Percentiles rank a stretch among this genome's conserved stretches.
These are phyloP conservation scores for Drosophila funebris DNA, from an alignment of 1,140 invertebrate species.

Conservation along the genomic window DNA sequence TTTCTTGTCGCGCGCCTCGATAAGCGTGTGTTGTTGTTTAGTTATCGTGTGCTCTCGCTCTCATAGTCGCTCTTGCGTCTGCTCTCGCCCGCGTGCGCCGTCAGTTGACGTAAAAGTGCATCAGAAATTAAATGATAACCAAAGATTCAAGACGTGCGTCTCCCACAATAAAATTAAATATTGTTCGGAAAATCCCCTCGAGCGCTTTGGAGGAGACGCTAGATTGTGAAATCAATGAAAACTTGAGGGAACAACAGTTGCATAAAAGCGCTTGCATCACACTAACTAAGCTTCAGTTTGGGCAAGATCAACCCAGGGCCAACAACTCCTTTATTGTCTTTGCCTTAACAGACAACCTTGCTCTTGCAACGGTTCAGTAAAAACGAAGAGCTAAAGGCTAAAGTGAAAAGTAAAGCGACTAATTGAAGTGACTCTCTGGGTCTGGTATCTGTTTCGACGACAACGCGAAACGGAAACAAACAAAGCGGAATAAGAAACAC, in stretches of 20 bases:
- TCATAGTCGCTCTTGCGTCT: neutral
- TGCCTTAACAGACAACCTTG: neutral
- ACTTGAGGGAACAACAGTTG: too few relatives aligned
- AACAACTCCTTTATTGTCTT: conserved; percentile 24
- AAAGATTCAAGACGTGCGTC: conserved; percentile 47
- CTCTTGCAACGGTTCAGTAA: neutral
- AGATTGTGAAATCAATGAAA: conserved; percentile 30
- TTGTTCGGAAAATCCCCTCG: conserved; percentile 52
- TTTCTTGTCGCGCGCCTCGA: conserved; percentile 55
- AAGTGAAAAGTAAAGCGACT: conserved; percentile 71
- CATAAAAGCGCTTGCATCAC: conserved; percentile 61
- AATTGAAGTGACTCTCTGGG: conserved; percentile 56
- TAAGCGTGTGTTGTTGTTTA: conserved; percentile 26
- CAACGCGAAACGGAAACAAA: conserved; percentile 72
- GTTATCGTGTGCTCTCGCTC: conserved; percentile 44
- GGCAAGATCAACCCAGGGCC: conserved; percentile 41
- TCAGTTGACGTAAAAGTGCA: conserved; percentile 16
- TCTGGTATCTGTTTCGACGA: conserved; percentile 15
- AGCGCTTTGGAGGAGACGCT: conserved; percentile 27
- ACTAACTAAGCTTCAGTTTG: conserved; percentile 49
- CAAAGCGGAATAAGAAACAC: conserved; percentile 64
- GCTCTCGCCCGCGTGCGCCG: conserved; percentile 17
- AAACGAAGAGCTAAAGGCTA: conserved; percentile 26
- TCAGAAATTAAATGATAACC: conserved; percentile 30
- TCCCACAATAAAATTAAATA: conserved; percentile 33